Evolutionary conservation across 2,888 invertebrate species (phyloP), one percentile per base, ranked within the genome.

Genomic region (Chloromyia formosa): DNA sequence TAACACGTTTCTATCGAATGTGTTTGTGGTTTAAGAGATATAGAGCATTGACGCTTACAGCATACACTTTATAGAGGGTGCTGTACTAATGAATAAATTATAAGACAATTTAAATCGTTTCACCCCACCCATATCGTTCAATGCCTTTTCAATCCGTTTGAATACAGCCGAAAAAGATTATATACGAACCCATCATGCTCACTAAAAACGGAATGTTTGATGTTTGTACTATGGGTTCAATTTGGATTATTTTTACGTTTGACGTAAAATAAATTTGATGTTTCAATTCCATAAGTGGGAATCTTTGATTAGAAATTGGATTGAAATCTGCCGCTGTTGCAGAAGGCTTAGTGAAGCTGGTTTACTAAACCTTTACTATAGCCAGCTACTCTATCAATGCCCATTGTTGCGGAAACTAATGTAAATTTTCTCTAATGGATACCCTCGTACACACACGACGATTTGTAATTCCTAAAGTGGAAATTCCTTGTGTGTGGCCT

Each of bases 51-150:
- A 49, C 49, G 10, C 49, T 35, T 53, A 49, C 3, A 68, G 2
- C 35, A n/a, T n/a, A n/a, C n/a, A 16, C 35, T 56, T 69, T 40
- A 56, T 27, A 18, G 27, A 56, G 23, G 69, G 56, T 73, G 40
- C n/a, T 71, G 66, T 62, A 22, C 66, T 72, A 76, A 74, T 76
- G 74, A 76, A 76, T 76, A 76, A 76, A 54, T 74, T 74, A 76
- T 76, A 16, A 53, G 62, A 54, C 72, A 72, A 71, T 74, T 64
- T 60, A 62, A 71, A 58, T 54, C 66, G 54, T 53, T 71, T 69
- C 22, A 75, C 74, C 76, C 77, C 27, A 35, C 7, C 27, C 27
- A 35, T 35, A 35, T 80, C 79, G 79, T 80, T 80, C 79, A 80
- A 80, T 78, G 10, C 49, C 2, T 49, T 49, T 49, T 1, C 49